Conservation (phyloP, 2,113 vertebrate species). For the Hirundichthys speculiger region DNA sequence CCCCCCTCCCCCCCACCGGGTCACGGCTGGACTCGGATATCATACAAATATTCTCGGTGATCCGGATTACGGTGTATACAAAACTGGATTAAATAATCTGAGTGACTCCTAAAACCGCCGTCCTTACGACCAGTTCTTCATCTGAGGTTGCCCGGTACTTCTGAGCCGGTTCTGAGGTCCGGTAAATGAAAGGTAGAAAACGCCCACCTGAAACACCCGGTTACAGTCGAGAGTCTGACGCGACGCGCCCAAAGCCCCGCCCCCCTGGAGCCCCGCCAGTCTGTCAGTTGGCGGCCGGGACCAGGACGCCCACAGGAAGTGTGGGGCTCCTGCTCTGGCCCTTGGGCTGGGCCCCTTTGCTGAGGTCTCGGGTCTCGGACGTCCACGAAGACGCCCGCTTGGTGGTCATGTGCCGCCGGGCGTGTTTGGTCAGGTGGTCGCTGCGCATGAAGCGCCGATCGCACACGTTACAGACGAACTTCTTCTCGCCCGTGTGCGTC, state of each 20-base stretch:
- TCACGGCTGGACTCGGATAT: conserved; percentile 1
- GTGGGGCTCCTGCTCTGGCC: conserved; percentile 56
- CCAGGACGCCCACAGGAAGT: conserved; percentile 74
- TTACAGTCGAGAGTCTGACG: conserved; percentile 9
- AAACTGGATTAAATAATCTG: conserved; percentile 8
- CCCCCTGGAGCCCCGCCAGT: conserved; percentile 18
- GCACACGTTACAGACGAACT: conserved; percentile 91
- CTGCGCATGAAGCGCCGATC: conserved; percentile 98
- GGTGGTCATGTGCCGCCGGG: conserved; percentile 89
- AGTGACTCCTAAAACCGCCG: conserved; percentile 1
- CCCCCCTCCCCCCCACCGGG: background rate
- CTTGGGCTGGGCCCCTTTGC: conserved; percentile 72
- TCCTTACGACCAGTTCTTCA: background rate
- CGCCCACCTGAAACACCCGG: conserved; percentile 24
- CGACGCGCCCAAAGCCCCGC: background rate
- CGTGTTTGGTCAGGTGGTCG: conserved; percentile 96
- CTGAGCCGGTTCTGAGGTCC: conserved; percentile 24
- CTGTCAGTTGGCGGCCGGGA: conserved; percentile 73
- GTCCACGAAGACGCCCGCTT: conserved; percentile 90
- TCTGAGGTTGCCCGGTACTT: background rate
- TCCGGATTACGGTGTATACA: background rate
- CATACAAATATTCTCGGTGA: background rate
- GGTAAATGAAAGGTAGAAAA: conserved; percentile 33
- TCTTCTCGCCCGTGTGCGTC: conserved; percentile 97
- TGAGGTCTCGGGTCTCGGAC: conserved; percentile 82